Base-by-base conservation (phyloP, 2,888 invertebrate species). In the Dolichopus griseipennis region DNA sequence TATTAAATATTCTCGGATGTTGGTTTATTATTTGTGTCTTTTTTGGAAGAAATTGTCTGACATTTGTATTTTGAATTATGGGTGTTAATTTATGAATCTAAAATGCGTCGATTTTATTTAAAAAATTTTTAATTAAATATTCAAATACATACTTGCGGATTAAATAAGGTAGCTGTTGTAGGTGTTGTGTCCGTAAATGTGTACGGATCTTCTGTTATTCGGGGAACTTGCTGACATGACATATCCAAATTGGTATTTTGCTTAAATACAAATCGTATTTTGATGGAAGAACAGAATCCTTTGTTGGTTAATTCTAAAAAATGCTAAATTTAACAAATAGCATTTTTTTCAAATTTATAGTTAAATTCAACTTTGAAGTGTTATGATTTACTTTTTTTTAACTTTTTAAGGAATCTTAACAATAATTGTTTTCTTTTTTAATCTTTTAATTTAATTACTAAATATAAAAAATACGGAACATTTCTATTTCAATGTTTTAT, bases 161-260 rank as follows among this genome's bases (percentile, higher is more conserved):
- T 80, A 73, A 79, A 81, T 75, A 79, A 73, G 75, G 79, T 78
- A 73, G 80, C 78, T 72, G 80, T 75, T 71, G 77, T 74, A 76
- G 79, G 76, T 75, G 79, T 75, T 72, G 81, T 77, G 74, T 82
- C 82, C 77, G 81, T 80, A 75, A 82, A 81, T 70, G 78, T 80
- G 77, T 82, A 82, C 73, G 81, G 81, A 80, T 82, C 81, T 76
- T 81, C 81, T 73, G 78, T 75, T 73, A 77, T 75, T 78, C 77
- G 78, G 72, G 78, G 75, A 74, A 74, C 78, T 78, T 80, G 81
- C 78, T 81, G 80, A 81, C 81, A 81, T 81, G 81, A 80, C 81
- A 81, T 81, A 77, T 79, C 81, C 81, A 77, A 78, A 71, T 71
- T 69, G 66, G 70, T 52, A 52, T 52, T 52, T 18, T 52, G 5